Base-by-base conservation (phyloP, 2,888 invertebrate species). In the Panopea generosa region DNA sequence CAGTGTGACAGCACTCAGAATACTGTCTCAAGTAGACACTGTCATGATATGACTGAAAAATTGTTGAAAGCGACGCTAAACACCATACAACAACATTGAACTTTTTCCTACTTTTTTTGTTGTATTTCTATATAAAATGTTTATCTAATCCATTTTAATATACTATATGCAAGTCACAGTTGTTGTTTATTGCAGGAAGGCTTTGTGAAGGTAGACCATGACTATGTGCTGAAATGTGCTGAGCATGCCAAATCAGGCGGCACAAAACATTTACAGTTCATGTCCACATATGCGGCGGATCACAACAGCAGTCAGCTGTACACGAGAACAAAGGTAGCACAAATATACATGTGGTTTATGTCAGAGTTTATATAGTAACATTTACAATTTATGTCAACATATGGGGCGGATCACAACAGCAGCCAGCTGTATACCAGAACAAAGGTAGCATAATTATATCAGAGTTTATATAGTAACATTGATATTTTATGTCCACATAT, bases 181-280 rank as follows among this genome's bases (percentile, higher is more conserved):
- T n/a, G n/a, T n/a, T n/a, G n/a, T n/a, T n/a, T 11, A 33, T 33
- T 45, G 45, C 82, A 93, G 93, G 90, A 92, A 57, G 93, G 93
- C 2, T 94, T 94, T 87, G 90, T 92, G 62, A 89, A 90, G 61
- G 93, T 94, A 1, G 94, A 94, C 84, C 93, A 93, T 86, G 94
- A 94, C 82, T 94, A 94, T 86, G 93, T 94, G 7, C 82, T 93
- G 55, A 89, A 91, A 27, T 77, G 93, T 2, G 94, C 94, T 2
- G 91, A 93, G 65, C 52, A 93, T 14, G 93, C 94, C 1, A 93
- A 93, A 80, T 88, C 88, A 29, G 88, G 87, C 20, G 93, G 93
- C 2, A 92, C 92, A 73, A 89, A 92, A 69, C 93, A 94, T 70
- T 93, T 94, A 81, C 90, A 92, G 61, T 77, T 94, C 14, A 91